These are phyloP conservation scores for Nyctibius bracteatus DNA, from an alignment of 2,113 vertebrate species.

Conservation along the genomic window DNA sequence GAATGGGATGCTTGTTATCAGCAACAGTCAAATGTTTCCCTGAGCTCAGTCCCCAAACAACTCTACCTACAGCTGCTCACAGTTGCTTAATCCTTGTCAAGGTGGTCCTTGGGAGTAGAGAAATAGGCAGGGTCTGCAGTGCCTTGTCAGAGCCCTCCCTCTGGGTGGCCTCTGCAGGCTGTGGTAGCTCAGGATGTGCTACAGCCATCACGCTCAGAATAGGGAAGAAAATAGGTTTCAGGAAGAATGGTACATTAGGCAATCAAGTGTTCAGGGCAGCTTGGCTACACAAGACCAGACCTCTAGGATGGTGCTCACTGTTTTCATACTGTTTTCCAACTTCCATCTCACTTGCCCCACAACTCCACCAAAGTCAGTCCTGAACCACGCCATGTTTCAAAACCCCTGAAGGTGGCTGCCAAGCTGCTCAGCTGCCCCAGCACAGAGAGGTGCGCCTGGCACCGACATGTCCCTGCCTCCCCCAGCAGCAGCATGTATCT, in stretches of 20 bases:
- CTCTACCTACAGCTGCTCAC: not conserved
- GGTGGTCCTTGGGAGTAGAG: not conserved
- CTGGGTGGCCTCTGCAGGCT: not conserved
- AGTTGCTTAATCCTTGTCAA: not conserved
- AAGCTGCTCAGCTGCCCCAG: accelerated
- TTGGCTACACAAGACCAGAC: not conserved
- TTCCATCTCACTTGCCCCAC: accelerated
- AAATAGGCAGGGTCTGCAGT: not conserved
- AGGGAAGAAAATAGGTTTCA: accelerated
- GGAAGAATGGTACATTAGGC: accelerated
- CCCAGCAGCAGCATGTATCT: accelerated
- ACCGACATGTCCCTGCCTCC: accelerated
- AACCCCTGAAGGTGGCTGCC: not conserved
- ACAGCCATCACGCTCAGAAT: accelerated
- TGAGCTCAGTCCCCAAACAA: not conserved
- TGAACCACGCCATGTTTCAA: not conserved
- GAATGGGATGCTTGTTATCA: not conserved
- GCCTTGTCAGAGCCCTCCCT: not conserved
- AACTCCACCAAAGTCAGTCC: not conserved
- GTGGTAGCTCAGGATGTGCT: not conserved
- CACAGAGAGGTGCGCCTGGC: accelerated
- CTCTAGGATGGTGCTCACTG: too few species aligned
- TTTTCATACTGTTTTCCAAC: not conserved
- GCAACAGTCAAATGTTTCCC: not conserved
- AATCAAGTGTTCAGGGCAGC: not conserved